These are phyloP conservation scores for Ailuropoda melanoleuca DNA, from an alignment of 2,113 vertebrate species.

Conservation along the genomic window DNA sequence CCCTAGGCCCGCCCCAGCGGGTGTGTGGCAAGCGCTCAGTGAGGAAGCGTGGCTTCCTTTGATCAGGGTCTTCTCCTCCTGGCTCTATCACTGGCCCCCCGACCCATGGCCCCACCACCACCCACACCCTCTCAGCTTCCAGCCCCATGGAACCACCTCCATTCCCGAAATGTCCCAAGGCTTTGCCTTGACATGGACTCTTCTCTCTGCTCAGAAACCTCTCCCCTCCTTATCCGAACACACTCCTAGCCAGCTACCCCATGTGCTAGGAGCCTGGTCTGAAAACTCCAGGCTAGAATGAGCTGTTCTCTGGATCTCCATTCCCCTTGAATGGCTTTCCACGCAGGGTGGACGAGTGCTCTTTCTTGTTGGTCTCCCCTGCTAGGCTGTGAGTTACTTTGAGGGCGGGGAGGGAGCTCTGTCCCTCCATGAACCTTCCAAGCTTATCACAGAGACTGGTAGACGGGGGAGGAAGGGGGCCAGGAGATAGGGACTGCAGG, in stretches of 20 bases:
- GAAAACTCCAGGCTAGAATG: neutral
- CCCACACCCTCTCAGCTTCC: neutral
- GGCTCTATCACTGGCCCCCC: neutral
- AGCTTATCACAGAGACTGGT: neutral
- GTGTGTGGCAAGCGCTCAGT: rapidly evolving
- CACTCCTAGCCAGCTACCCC: rapidly evolving
- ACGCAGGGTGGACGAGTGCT: rapidly evolving
- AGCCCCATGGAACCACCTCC: neutral
- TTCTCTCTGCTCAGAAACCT: neutral
- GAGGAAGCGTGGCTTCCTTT: neutral
- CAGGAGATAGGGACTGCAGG: neutral
- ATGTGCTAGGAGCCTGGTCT: rapidly evolving
- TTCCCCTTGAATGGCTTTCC: neutral
- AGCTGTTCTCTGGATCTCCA: neutral
- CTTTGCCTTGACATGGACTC: neutral
- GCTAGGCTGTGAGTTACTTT: too few species aligned
- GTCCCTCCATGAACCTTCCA: neutral
- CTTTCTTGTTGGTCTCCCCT: neutral
- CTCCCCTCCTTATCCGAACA: neutral
- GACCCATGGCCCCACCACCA: rapidly evolving
- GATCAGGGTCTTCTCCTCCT: neutral
- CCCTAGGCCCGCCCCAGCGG: neutral
- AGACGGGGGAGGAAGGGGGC: neutral
- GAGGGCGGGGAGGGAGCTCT: neutral
- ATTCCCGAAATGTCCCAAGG: neutral